Percentiles rank a stretch among this genome's conserved stretches.
Evolutionary conservation across 2,113 vertebrate species (phyloP).

Genomic region (Pelmatolapia mariae): DNA sequence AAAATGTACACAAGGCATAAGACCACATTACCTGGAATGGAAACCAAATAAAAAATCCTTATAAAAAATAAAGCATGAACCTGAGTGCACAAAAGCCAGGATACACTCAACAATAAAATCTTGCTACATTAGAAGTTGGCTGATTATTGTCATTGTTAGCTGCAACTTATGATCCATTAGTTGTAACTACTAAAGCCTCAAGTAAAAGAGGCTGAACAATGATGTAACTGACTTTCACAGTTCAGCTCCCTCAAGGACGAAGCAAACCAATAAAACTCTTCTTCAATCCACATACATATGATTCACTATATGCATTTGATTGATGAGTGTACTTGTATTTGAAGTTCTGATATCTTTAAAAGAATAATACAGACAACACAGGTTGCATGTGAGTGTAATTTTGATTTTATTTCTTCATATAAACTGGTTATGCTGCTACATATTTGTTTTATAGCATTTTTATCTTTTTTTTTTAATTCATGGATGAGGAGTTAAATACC

Average conservation of each 20-base stretch:
- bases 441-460: background rate
- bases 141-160: too few relatives aligned
- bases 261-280: background rate
- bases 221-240: too few relatives aligned
- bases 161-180: too few relatives aligned
- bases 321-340: background rate
- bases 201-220: too few relatives aligned
- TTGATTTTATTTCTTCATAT: background rate
- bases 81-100: too few relatives aligned
- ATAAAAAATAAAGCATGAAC: too few relatives aligned
- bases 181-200: too few relatives aligned
- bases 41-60: too few relatives aligned
- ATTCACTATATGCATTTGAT: background rate
- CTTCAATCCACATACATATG: background rate
- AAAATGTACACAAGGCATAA: too few relatives aligned
- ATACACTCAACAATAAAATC: too few relatives aligned
- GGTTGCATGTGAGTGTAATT: background rate
- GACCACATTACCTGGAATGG: too few relatives aligned
- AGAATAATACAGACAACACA: background rate
- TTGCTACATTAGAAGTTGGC: too few relatives aligned
- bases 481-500: background rate
- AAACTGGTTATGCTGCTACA: background rate
- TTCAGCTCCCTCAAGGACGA: background rate
- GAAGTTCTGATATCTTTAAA: background rate
- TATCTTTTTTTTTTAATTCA: background rate